Base-by-base conservation (phyloP, 2,888 invertebrate genomes). In the Melanostoma mellinum region DNA sequence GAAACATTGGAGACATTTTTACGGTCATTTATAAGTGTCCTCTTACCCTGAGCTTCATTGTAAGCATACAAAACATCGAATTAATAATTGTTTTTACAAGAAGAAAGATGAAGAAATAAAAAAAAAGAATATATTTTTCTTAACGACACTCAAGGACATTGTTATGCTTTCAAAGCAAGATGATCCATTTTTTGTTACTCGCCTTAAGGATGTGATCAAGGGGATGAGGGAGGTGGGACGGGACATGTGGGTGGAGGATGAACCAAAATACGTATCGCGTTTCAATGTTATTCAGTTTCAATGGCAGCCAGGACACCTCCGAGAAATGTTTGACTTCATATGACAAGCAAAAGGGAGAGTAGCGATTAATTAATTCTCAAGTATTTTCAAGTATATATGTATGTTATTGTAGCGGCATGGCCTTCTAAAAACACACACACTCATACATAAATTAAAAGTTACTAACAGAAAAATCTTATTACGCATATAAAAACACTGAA, bases 311-410 rank as follows among this genome's bases (percentile, higher is more conserved):
- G 8, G 6, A 55, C 2, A 32, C 4, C 9, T 30, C 32, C 3
- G 6, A 30, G 33, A 8, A 20, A 8, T 46, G 4, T 44, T 42
- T 3, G 1, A 50, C 50, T 65, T 58, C 36, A 32, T 60, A 58
- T 63, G 20, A 20, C 20, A 20, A 20, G 20, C 20, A 20, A 20
- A 20, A 38, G 48, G 56, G 53, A 42, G 68, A 74, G 38, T 42
- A 53, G 20, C 53, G 74, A 68, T 60, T 30, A 74, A 79, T 79
- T 74, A 68, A 79, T 68, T 68, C 61, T 55, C 67, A 60, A 73
- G 58, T 46, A 60, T 36, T 6, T 58, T 44, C 3, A 38, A 5
- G 50, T 6, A 36, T 42, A 4, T 40, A n/a, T 32, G 35, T 6
- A 32, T 10, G 4, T n/a, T 46, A 46, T 46, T 10, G 10, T n/a